Evolutionary conservation across 2,113 vertebrate genomes (phyloP), one percentile per base, ranked within the genome.

Genomic region (Peromyscus maniculatus): DNA sequence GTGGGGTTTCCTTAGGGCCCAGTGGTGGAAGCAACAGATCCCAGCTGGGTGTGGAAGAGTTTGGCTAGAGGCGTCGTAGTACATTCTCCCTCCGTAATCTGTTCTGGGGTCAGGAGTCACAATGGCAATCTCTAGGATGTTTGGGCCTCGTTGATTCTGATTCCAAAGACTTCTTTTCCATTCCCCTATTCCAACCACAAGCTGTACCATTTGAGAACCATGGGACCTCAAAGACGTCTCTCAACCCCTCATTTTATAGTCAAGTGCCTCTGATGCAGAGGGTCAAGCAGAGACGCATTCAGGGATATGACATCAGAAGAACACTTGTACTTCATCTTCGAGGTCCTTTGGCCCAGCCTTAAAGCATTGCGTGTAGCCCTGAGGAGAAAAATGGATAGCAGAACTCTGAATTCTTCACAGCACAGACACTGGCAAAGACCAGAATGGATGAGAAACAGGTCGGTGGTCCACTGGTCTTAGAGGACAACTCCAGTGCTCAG

Each of bases 361-460:
- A 26, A 31, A 67, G 62, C 43, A 67, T 19, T 88, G 39, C 57
- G 17, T 64, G 28, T 69, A 64, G 66, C 11, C 69, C 28, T 28
- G 69, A 79, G 46, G 59, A 66, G 75, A 7, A 59, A n/a, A 57
- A 52, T 15, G 55, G 39, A 66, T 71, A 82, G 87, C 89, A 71
- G 21, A 57, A 49, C 49, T 90, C 83, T 79, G 57, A 84, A 89
- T 78, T 84, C 62, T 74, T 28, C 39, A 62, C 10, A 5, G 21
- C 59, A 69, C 52, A 67, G 46, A 84, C 17, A 36, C 72, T 67
- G 66, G 72, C 74, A 28, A 59, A 59, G 7, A 4, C 49, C 31
- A 1, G 84, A 91, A 39, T 36, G 11, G 74, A 95, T 88, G 64
- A 79, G 94, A 96, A 93, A 22, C 74, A 94, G 83, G 91, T 84